Evolutionary conservation across 2,888 invertebrate species (phyloP).

Genomic region (Vanessa cardui): DNA sequence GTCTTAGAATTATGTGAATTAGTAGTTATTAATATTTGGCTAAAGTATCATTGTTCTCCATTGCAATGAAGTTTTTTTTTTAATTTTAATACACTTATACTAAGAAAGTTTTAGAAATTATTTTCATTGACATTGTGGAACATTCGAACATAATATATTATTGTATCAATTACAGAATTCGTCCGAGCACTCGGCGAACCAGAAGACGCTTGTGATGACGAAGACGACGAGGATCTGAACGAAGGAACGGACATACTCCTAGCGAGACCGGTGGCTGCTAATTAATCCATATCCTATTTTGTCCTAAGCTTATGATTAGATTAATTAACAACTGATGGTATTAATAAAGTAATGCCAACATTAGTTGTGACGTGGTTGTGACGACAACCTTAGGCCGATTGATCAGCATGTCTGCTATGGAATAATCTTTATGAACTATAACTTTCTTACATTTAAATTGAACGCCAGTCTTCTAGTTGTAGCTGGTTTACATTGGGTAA

Average conservation of each 20-base stretch:
- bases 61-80: too few relatives aligned
- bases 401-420: neutral
- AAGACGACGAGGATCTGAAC: conserved; percentile 79
- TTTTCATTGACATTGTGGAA: too few relatives aligned
- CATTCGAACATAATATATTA: neutral
- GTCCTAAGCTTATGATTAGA: conserved; percentile 19
- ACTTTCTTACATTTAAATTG: neutral
- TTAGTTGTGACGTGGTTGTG: conserved; percentile 34
- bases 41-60: too few relatives aligned
- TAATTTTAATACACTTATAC: too few relatives aligned
- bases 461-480: neutral
- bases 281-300: conserved; percentile 20
- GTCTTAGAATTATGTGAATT: too few relatives aligned
- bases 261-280: conserved; percentile 61
- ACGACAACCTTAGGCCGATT: conserved; percentile 24
- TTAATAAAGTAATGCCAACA: neutral
- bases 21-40: too few relatives aligned
- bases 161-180: conserved; percentile 82
- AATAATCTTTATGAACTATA: neutral
- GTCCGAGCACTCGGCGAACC: conserved; percentile 93
- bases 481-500: too few relatives aligned
- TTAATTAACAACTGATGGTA: neutral
- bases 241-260: conserved; percentile 61
- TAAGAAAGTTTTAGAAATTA: too few relatives aligned
- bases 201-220: conserved; percentile 90